phyloP scores from a whole-genome alignment of 2,888 invertebrate genomes.

The Caenorhabditis sp. region DNA sequence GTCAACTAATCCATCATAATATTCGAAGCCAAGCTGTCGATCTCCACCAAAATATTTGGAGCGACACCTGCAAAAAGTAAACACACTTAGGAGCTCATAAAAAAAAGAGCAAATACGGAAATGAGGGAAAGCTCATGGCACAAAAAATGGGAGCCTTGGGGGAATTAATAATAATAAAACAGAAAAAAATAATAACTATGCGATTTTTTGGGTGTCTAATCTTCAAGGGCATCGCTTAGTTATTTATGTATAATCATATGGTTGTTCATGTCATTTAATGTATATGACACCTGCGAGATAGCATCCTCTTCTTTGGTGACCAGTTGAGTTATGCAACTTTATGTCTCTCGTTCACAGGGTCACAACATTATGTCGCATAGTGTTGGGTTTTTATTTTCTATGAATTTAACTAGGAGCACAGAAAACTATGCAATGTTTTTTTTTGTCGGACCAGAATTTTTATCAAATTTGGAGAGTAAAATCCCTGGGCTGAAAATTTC shows the following conservation, averaged over 20 bases:
- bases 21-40: neutral
- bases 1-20: conserved; percentile 1
- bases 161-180: neutral
- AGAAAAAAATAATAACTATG: too few relatives aligned
- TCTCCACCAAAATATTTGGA: neutral
- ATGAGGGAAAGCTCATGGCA: neutral
- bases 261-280: neutral
- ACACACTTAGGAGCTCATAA: conserved; percentile 1
- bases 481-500: too few relatives aligned
- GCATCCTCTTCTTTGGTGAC: neutral
- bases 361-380: neutral
- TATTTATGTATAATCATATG: conserved; percentile 1
- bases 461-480: too few relatives aligned
- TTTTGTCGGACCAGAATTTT: too few relatives aligned
- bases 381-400: neutral
- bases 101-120: neutral
- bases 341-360: too few relatives aligned
- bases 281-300: neutral
- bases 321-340: neutral
- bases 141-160: neutral
- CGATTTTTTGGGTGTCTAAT: neutral
- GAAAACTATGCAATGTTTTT: too few relatives aligned
- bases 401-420: too few relatives aligned
- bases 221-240: neutral
- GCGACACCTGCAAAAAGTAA: conserved; percentile 1